Percentiles rank a stretch among this genome's conserved stretches.
These are phyloP conservation scores for Globodera ellingtonae DNA, from an alignment of 1,140 invertebrate genomes.

Conservation along the genomic window DNA sequence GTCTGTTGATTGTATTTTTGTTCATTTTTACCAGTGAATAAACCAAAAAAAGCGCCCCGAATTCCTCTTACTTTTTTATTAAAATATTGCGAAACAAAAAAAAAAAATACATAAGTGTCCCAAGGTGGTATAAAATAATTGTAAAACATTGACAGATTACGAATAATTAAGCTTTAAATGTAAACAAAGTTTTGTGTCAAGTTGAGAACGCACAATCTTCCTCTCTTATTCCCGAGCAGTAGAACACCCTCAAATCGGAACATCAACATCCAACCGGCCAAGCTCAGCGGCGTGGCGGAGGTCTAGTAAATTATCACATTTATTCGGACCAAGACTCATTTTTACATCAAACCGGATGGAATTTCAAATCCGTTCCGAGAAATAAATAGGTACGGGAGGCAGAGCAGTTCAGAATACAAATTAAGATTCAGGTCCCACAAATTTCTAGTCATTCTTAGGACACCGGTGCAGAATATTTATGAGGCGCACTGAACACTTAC, in stretches of 20 bases:
- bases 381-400: too few species aligned
- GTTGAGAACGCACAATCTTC: neutral
- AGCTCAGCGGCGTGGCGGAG: neutral
- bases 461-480: too few species aligned
- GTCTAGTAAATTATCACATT: neutral
- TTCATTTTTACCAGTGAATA: too few species aligned
- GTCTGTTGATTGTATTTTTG: neutral
- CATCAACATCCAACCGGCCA: neutral
- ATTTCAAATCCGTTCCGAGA: too few species aligned
- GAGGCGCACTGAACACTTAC: neutral
- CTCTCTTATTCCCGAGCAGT: neutral
- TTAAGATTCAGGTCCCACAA: too few species aligned
- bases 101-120: neutral
- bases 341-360: too few species aligned
- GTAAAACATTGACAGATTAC: neutral
- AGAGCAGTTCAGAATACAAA: too few species aligned
- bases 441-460: too few species aligned
- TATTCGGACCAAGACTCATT: too few species aligned
- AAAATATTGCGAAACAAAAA: neutral
- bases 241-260: neutral
- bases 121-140: neutral
- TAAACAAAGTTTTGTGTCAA: conserved; percentile 15
- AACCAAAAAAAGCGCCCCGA: too few species aligned
- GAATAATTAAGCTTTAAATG: conserved; percentile 1
- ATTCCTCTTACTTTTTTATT: neutral